phyloP scores from a whole-genome alignment of 2,797 vertebrate species.

The Crocodylus rhombifer region DNA sequence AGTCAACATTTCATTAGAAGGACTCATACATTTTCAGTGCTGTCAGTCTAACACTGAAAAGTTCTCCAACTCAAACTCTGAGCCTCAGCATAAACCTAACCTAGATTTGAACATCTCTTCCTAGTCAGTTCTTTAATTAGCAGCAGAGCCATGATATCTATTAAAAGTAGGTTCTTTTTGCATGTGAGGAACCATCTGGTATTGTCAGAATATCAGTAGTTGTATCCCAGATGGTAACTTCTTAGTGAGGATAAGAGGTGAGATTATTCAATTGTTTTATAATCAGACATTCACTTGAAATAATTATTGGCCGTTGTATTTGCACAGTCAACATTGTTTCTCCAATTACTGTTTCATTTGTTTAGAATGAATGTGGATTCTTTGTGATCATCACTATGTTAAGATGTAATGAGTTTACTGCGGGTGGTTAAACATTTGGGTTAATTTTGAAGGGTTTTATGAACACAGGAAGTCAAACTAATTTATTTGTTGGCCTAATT shows the following conservation, averaged over 20 bases:
- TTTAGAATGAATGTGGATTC: neutral
- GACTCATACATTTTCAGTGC: neutral
- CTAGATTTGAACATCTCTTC: conserved; percentile 27
- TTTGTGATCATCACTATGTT: neutral
- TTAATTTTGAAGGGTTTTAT: conserved; percentile 31
- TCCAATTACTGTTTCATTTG: neutral
- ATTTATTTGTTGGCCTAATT: conserved; percentile 23
- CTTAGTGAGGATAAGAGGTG: conserved; percentile 48
- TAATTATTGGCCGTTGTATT: conserved; percentile 13
- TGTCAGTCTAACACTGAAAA: neutral
- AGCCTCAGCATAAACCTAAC: neutral
- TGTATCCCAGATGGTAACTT: conserved; percentile 49
- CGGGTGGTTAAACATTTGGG: neutral
- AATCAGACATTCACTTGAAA: conserved; percentile 20
- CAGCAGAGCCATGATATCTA: conserved; percentile 10
- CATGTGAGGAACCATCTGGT: conserved; percentile 37
- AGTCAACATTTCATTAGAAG: neutral
- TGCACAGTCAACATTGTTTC: neutral
- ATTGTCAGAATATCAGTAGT: conserved; percentile 17
- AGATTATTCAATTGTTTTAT: conserved; percentile 36
- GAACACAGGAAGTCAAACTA: conserved; percentile 6
- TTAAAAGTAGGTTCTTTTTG: conserved; percentile 32
- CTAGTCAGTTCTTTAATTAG: conserved; percentile 45
- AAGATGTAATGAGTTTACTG: neutral
- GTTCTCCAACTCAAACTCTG: neutral